Conservation (phyloP, 2,113 vertebrate genomes). For the Tapirus terrestris region DNA sequence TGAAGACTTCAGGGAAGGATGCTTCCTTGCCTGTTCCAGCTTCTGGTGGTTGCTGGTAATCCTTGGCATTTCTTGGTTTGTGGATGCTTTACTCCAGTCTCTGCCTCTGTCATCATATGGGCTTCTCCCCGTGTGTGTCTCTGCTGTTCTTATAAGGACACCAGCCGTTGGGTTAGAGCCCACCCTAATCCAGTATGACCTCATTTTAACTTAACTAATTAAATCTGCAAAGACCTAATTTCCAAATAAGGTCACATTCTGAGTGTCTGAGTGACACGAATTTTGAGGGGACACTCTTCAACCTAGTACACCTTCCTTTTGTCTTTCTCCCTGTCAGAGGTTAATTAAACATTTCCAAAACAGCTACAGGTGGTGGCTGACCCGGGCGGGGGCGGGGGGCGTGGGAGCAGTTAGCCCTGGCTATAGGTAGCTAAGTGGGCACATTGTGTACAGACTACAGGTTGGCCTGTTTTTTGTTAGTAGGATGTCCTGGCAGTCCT, state of each 20-base stretch:
- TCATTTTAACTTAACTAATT: neutral
- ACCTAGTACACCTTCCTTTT: neutral
- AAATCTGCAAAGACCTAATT: neutral
- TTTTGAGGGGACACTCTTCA: neutral
- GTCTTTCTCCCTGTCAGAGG: neutral
- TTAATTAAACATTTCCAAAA: neutral
- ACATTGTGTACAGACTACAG: neutral
- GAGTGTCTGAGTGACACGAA: neutral
- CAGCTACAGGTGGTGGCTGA: neutral
- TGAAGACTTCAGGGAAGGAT: neutral
- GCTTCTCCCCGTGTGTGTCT: neutral
- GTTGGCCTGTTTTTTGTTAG: neutral
- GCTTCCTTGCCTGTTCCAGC: neutral
- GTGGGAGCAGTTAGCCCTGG: neutral
- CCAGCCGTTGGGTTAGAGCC: neutral
- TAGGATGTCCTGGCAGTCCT: neutral
- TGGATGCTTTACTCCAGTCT: accelerated
- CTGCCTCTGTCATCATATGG: neutral
- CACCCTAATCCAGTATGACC: neutral
- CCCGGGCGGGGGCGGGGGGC: neutral
- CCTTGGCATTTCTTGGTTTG: neutral
- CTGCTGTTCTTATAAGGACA: neutral
- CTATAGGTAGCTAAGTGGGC: neutral
- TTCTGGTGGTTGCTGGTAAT: neutral
- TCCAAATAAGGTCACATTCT: neutral